phyloP scores from a whole-genome alignment of 2,888 invertebrate species.

The Augochlorella aurata region DNA sequence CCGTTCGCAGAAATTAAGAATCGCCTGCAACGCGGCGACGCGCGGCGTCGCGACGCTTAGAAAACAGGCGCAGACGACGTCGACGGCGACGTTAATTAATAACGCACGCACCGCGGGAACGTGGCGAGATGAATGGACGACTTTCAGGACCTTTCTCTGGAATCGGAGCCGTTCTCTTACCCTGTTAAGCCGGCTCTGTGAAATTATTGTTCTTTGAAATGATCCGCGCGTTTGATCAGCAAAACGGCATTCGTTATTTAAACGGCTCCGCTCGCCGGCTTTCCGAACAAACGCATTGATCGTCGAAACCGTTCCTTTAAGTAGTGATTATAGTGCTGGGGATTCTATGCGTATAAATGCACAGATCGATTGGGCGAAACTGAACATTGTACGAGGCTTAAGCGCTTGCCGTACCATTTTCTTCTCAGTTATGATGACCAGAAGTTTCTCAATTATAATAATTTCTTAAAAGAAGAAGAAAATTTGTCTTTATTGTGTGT shows the following conservation, averaged over 20 bases:
- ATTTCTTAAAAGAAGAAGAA: too few relatives aligned
- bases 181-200: not conserved
- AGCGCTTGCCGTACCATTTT: too few relatives aligned
- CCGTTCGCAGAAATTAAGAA: conserved; percentile 39
- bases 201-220: not conserved
- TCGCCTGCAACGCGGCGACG: not conserved
- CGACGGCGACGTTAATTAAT: conserved; percentile 38
- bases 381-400: too few relatives aligned
- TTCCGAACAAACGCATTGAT: not conserved
- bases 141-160: not conserved
- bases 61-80: not conserved
- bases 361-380: too few relatives aligned
- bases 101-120: conserved; percentile 30
- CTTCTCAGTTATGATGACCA: too few relatives aligned
- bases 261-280: not conserved
- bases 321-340: too few relatives aligned
- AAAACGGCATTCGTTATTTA: not conserved
- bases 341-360: too few relatives aligned
- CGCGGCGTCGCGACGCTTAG: not conserved
- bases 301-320: too few relatives aligned
- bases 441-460: too few relatives aligned
- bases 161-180: conserved; percentile 3
- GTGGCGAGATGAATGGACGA: conserved; percentile 17
- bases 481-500: too few relatives aligned
- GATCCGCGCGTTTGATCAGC: conserved; percentile 20